A percentile compares a stretch with the other conserved stretches of the same genome.
Conservation (phyloP, 2,888 invertebrate species). For the Ichneumoninae sp. region DNA sequence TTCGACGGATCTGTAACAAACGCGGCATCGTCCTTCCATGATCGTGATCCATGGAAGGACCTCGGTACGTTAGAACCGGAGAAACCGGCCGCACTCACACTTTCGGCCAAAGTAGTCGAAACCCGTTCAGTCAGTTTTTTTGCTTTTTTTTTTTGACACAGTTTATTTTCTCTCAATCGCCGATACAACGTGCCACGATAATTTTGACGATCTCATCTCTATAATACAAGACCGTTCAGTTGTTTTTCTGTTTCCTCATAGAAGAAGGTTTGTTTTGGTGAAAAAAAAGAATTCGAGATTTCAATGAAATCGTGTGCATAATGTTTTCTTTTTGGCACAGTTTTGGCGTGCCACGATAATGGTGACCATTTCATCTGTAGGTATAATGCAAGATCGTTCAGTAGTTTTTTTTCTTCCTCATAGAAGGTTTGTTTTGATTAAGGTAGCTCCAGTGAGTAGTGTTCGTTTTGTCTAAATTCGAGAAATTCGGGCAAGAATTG, state of each 20-base stretch:
- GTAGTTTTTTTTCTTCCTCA: too few relatives aligned
- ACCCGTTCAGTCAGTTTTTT: constrained; percentile 57
- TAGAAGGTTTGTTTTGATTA: too few relatives aligned
- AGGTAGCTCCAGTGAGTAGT: too few relatives aligned
- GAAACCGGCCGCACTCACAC: constrained; percentile 64
- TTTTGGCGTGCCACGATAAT: constrained; percentile 5
- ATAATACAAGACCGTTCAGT: background rate
- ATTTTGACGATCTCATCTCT: background rate
- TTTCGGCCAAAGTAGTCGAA: constrained; percentile 62
- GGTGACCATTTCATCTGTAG: background rate
- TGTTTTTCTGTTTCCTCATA: too few relatives aligned
- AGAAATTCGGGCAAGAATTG: too few relatives aligned
- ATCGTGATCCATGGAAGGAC: constrained; percentile 57
- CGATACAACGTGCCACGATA: background rate
- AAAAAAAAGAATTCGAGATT: too few relatives aligned
- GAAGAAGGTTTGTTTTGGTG: too few relatives aligned
- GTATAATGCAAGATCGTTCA: background rate
- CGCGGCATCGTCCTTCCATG: constrained; percentile 44
- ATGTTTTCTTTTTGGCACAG: background rate
- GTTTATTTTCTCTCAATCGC: constrained; percentile 9
- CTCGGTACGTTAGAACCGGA: constrained; percentile 59
- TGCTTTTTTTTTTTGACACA: too few relatives aligned
- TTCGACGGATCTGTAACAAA: constrained; percentile 63
- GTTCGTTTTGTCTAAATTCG: too few relatives aligned
- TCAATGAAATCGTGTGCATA: too few relatives aligned